Evolutionary conservation across 2,888 invertebrate species (phyloP).

Genomic region (Oscheius sp.): DNA sequence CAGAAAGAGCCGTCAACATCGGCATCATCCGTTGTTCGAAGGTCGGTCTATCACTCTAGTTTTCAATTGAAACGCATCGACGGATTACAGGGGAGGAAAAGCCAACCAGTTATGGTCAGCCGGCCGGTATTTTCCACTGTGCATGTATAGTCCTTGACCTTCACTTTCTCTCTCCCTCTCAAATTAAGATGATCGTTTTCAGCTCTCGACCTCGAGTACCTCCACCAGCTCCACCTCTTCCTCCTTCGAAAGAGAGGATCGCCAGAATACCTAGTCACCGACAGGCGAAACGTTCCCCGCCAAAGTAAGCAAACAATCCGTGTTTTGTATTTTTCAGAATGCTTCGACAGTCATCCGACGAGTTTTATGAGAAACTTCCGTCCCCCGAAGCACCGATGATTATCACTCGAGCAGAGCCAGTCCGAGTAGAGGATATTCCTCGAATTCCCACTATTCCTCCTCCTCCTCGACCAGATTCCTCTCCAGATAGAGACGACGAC

Average conservation of each 20-base stretch:
- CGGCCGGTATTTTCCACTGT: background rate
- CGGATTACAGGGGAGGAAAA: constrained; percentile 17
- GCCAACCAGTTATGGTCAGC: constrained; percentile 18
- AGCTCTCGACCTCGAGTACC: constrained; percentile 22
- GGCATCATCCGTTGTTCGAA: background rate
- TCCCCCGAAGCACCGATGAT: constrained; percentile 15
- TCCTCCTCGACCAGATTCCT: constrained; percentile 22
- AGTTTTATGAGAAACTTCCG: constrained; percentile 21
- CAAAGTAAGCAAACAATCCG: background rate
- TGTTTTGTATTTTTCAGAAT: background rate
- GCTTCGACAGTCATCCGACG: constrained; percentile 14
- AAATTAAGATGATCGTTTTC: background rate
- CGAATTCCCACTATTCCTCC: constrained; percentile 40
- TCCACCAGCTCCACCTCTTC: constrained; percentile 27
- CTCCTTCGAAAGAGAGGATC: constrained; percentile 21
- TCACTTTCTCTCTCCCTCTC: background rate
- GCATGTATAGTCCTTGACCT: background rate
- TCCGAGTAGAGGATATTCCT: constrained; percentile 23
- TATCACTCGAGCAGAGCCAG: constrained; percentile 16
- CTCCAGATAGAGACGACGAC: constrained; percentile 33
- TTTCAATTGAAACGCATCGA: constrained; percentile 7
- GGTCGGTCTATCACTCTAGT: background rate
- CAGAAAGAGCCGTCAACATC: constrained; percentile 18
- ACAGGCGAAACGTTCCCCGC: constrained; percentile 2
- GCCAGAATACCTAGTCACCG: constrained; percentile 19